Evolutionary conservation across 2,888 invertebrate species (phyloP), one percentile per base, ranked within the genome.

Genomic region (Mimumesa dahlbomi): DNA sequence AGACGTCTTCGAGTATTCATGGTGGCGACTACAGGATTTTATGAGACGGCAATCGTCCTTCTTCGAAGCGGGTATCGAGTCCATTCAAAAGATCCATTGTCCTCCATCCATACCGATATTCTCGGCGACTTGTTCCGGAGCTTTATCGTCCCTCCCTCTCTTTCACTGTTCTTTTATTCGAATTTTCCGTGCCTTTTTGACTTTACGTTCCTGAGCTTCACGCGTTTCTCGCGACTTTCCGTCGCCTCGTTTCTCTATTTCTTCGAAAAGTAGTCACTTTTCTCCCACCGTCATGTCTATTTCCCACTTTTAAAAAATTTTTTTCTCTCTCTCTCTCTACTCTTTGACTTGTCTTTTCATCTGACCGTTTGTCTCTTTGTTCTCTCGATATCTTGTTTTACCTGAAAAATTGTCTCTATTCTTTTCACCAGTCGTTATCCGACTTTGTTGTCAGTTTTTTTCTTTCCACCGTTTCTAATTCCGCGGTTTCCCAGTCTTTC

Each of bases 31-130:
- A 42, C 25, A 13, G 42, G 43, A 56, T 64, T 65, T 65, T 59
- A 65, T 48, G 52, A 40, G 40, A 31, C 16, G 19, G 22, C 19
- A 19, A 18, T 54, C 42, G 29, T 14, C 16, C 49, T 18, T 21
- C 46, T 18, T 14, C 22, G 22, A 29, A 34, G 22, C 29, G 19
- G 31, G 48, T 52, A 52, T 50, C 58, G 50, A 57, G 50, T 48
- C 50, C 56, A 46, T 68, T 57, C 34, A 9, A 31, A 22, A 52
- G 46, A 50, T 56, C 46, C 50, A 68, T 63, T 53, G 46, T 63
- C 34, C 63, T 40, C 18, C 13, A 21, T 9, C 19, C 9, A 25
- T 14, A 19, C 38, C 25, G 62, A 56, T 63, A 64, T 21, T 22
- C 25, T 13, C 16, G 2, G 13, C 29, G 25, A 57, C 40, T 46